Conservation (phyloP, 92 coral and sea anemone genomes). For the Diadumene lineata region DNA sequence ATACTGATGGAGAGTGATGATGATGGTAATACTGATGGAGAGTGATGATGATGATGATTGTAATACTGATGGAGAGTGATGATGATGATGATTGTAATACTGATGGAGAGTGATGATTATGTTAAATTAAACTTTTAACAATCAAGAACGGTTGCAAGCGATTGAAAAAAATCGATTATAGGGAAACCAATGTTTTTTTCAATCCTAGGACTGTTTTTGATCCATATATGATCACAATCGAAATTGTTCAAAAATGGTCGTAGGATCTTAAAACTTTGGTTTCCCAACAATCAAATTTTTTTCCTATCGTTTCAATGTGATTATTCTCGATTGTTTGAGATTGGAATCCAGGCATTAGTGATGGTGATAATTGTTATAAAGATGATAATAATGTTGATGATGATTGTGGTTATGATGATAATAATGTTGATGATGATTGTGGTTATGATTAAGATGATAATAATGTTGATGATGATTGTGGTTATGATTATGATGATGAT, state of each 20-base stretch:
- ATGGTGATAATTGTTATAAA: not conserved
- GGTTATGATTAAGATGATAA: not conserved
- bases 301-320: too few species aligned
- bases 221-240: too few species aligned
- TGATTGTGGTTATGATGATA: not conserved
- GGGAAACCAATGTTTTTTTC: too few species aligned
- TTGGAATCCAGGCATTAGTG: too few species aligned
- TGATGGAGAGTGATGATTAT: not conserved
- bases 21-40: not conserved
- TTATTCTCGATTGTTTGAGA: too few species aligned
- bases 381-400: not conserved
- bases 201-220: too few species aligned
- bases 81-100: not conserved
- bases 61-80: not conserved
- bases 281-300: too few species aligned
- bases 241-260: too few species aligned
- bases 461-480: not conserved
- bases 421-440: not conserved
- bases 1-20: not conserved
- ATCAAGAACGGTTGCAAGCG: too few species aligned
- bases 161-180: too few species aligned
- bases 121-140: too few species aligned
- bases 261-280: too few species aligned
- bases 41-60: not conserved
- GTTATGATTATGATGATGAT: not conserved